These are phyloP conservation scores for Aphidoletes aphidimyza DNA, from an alignment of 2,888 invertebrate genomes.

Conservation along the genomic window DNA sequence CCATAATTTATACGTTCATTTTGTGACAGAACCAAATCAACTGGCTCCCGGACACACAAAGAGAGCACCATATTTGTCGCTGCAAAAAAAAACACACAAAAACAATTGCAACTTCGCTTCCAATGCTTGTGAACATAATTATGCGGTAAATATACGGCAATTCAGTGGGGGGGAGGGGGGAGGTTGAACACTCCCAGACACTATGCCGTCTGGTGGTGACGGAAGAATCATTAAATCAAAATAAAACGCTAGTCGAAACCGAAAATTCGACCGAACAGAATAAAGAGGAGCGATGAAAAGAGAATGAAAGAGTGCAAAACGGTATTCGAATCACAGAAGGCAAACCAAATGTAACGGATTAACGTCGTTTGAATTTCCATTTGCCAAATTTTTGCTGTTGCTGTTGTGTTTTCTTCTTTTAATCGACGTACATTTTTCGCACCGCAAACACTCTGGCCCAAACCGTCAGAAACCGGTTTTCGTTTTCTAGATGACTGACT, in stretches of 20 bases:
- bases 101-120: neutral
- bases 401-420: neutral
- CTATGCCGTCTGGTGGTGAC: neutral
- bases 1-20: too few relatives aligned
- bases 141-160: conserved; percentile 3
- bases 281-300: neutral
- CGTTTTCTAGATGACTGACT: conserved; percentile 32
- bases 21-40: too few relatives aligned
- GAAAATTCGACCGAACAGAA: neutral
- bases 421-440: neutral
- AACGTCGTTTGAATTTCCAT: neutral
- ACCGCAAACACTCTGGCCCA: neutral
- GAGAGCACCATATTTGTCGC: too few relatives aligned
- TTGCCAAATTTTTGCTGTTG: neutral
- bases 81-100: too few relatives aligned
- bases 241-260: neutral
- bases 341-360: neutral
- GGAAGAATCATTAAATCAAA: conserved; percentile 40
- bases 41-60: too few relatives aligned
- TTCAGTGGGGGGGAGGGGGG: neutral
- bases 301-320: neutral
- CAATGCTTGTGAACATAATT: conserved; percentile 25
- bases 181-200: neutral
- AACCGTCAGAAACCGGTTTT: neutral
- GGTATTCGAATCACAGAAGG: neutral